Evolutionary conservation across 1,140 invertebrate species (phyloP), one percentile per base, ranked within the genome.

Genomic region (Telenomus remus): DNA sequence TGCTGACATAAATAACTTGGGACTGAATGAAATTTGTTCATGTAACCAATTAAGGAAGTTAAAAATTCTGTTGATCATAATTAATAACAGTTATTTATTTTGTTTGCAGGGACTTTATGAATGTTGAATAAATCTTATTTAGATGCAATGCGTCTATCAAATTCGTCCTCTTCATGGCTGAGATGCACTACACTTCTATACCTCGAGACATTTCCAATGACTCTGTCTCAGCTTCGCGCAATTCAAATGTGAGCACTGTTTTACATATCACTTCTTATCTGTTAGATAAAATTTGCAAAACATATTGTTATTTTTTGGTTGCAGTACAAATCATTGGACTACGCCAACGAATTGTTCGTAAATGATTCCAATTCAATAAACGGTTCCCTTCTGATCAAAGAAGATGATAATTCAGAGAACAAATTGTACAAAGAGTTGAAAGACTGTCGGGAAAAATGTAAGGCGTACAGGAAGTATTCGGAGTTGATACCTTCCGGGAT

Each of bases 141-240:
- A 65, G 78, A 82, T 85, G 83, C 79, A 48, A 85, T 85, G 83
- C 66, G 59, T 77, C 76, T 79, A 60, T 56, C 78, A 80, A 80
- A 65, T 61, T 65, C 49, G 64, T 49, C 65, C 15, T 70, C 71
- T 78, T 79, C 79, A 84, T 85, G 81, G 83, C 82, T 83, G 79
- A 86, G 68, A 88, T 90, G 89, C 88, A 88, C 80, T 90, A 90
- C 79, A 87, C 87, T 71, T 88, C 90, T 79, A 89, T 90, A 82
- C 87, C 88, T 48, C 83, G 85, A 49, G 88, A 90, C 81, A 80
- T 90, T 57, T 89, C 89, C 27, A 85, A 83, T 64, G 86, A 89
- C 59, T 89, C 86, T 74, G 82, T 90, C 56, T 84, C 88, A 68
- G 78, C 87, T 59, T 81, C 89, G 33, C 81, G 82, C 59, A 83